Conservation (phyloP, 2,888 invertebrate species). For the Smittia aterrima region DNA sequence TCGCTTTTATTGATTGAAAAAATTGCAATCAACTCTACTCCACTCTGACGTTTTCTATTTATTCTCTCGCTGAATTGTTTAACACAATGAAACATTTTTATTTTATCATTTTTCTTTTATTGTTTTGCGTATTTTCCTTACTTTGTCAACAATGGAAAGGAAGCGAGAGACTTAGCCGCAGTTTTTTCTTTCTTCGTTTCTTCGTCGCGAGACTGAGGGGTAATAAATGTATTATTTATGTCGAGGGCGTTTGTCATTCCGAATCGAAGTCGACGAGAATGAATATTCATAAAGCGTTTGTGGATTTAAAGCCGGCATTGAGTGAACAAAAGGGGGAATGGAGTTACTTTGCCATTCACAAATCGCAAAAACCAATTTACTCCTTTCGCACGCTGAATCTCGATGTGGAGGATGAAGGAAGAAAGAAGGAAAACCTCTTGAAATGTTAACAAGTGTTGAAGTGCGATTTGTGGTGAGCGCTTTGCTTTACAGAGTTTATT, state of each 20-base stretch:
- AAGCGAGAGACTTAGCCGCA: not conserved
- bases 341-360: not conserved
- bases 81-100: constrained; percentile 35
- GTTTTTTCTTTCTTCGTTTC: not conserved
- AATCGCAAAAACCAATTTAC: constrained; percentile 18
- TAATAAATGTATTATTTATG: constrained; percentile 41
- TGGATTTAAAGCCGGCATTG: not conserved
- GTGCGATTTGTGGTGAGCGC: constrained; percentile 31
- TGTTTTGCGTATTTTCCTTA: constrained; percentile 5
- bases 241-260: constrained; percentile 34
- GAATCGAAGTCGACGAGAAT: constrained; percentile 5
- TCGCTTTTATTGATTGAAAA: too few species aligned
- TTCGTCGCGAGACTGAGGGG: constrained; percentile 6
- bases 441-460: constrained; percentile 38
- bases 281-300: constrained; percentile 34
- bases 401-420: not conserved
- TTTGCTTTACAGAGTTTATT: not conserved
- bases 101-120: constrained; percentile 35
- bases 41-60: not conserved
- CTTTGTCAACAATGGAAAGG: not conserved
- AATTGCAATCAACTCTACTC: too few species aligned
- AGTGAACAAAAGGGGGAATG: not conserved
- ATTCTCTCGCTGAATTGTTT: constrained; percentile 12
- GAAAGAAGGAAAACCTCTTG: not conserved
- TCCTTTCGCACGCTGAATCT: not conserved